Base-by-base conservation (phyloP, 2,888 invertebrate genomes). In the Pachliopta kotzebuea region DNA sequence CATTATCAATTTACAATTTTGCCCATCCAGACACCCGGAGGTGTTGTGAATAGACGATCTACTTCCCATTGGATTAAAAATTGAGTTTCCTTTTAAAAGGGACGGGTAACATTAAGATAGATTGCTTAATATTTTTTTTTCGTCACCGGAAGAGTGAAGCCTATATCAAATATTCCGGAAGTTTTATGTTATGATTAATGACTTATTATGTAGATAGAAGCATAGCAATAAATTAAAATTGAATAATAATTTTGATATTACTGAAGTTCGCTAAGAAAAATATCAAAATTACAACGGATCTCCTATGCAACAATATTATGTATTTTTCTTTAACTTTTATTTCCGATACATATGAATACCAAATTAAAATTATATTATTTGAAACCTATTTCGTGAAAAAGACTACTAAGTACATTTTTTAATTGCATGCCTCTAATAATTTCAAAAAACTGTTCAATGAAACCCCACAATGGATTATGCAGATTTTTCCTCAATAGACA, bases 1-100 rank as follows among this genome's bases (percentile, higher is more conserved):
- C 68, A 70, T 71, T 72, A 71, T 73, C 71, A 70, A 71, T 70
- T 73, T 71, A 71, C 71, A 68, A 67, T 67, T 67, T 56, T 68
- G n/a, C 67, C 66, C 65, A 68, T 69, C 69, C 67, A 70, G 65
- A 67, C 60, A 62, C 29, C 68, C 54, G 56, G 52, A 61, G 60
- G 65, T 67, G 65, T 67, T 68, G 52, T 57, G 57, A 57, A 65
- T 57, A 57, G 45, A 45, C 53, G n/a, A 45, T 57, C 21, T 60
- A 20, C 23, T 50, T 42, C 23, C 49, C 50, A 50, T 50, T 31
- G 60, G 56, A 60, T 60, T 65, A 60, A 60, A 52, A 60, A 60
- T 49, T 52, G 60, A 52, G 50, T 52, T 60, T 56, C 56, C 42
- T 23, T 60, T 59, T 59, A 55, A 37, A 56, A 26, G 56, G 42